Evolutionary conservation across 2,797 vertebrate species (phyloP), one percentile per base, ranked within the genome.

Genomic region (Chelmon rostratus): DNA sequence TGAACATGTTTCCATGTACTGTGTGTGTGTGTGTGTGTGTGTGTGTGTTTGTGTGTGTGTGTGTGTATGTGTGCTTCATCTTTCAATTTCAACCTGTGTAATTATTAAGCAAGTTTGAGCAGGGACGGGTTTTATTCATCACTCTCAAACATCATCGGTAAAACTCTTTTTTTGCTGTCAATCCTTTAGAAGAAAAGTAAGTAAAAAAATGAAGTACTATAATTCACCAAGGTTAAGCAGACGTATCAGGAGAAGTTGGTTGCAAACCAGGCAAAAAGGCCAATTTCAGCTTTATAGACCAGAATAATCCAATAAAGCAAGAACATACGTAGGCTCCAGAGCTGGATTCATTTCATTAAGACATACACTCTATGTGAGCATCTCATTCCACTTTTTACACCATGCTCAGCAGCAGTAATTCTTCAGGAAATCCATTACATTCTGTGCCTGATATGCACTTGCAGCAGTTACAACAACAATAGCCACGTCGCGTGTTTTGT

Each of bases 361-460:
- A n/a, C 33, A 59, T n/a, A 54, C 8, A 61, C 16, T 9, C 21
- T 23, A 9, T 6, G 40, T 37, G 54, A 35, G 67, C 54, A 67
- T 49, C 44, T 54, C 56, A 19, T 54, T 37, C 19, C 15, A 18
- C 38, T 33, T 35, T 67, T 49, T 7, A n/a, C 44, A 50, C 13
- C 23, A 25, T 37, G 40, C 75, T 61, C n/a, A 46, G 47, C 53
- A 52, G 52, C 53, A 64, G 35, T 40, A 54, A 0, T 67, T 61
- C 10, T 40, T 21, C 13, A 38, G 49, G 58, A 77, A 54, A 56
- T 69, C 63, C 68, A 54, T 66, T 47, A 18, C 47, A 59, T 25
- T 47, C 3, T 68, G 23, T n/a, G 18, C 4, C 5, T 0, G 40
- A 37, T 37, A 28, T 58, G 28, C 65, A 59, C 49, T 47, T 42